A percentile compares a stretch with the other conserved stretches of the same genome.
These are phyloP conservation scores for Dunckerocampus dactyliophorus DNA, from an alignment of 2,113 vertebrate genomes.

Conservation along the genomic window DNA sequence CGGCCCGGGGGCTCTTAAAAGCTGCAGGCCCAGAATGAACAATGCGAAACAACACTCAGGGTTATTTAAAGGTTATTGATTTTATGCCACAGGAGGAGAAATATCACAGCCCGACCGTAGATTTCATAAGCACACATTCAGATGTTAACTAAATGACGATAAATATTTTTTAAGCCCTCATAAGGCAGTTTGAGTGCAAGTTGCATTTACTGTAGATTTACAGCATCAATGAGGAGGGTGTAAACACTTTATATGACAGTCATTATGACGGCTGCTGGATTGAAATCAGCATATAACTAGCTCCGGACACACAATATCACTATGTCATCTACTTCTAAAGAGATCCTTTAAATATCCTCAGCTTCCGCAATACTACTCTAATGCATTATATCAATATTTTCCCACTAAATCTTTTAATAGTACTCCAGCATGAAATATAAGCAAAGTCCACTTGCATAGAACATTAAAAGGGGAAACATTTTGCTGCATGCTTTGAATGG, in stretches of 20 bases:
- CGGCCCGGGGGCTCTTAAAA: slow-evolving; percentile 47
- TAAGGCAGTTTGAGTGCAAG: slow-evolving; percentile 27
- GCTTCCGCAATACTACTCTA: too few relatives aligned
- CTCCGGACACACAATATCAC: neutral
- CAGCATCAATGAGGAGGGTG: neutral
- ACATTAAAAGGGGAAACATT: too few relatives aligned
- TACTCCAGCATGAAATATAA: neutral
- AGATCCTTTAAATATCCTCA: too few relatives aligned
- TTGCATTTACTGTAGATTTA: neutral
- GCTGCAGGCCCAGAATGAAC: slow-evolving; percentile 29
- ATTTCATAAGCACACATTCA: slow-evolving; percentile 58
- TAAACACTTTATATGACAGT: neutral
- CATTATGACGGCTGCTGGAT: neutral
- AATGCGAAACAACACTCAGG: slow-evolving; percentile 54
- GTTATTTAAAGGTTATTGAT: slow-evolving; percentile 69
- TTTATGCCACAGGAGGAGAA: slow-evolving; percentile 51
- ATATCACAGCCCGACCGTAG: slow-evolving; percentile 56
- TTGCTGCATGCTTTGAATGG: too few relatives aligned
- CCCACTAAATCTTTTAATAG: slow-evolving; percentile 12
- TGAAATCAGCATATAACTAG: neutral
- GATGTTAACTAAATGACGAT: slow-evolving; percentile 58
- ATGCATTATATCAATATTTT: too few relatives aligned
- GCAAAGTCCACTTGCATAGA: too few relatives aligned
- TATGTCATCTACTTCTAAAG: neutral
- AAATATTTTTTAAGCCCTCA: slow-evolving; percentile 63